These are phyloP conservation scores for Salmo trutta DNA, from an alignment of 2,797 vertebrate species.

Conservation along the genomic window DNA sequence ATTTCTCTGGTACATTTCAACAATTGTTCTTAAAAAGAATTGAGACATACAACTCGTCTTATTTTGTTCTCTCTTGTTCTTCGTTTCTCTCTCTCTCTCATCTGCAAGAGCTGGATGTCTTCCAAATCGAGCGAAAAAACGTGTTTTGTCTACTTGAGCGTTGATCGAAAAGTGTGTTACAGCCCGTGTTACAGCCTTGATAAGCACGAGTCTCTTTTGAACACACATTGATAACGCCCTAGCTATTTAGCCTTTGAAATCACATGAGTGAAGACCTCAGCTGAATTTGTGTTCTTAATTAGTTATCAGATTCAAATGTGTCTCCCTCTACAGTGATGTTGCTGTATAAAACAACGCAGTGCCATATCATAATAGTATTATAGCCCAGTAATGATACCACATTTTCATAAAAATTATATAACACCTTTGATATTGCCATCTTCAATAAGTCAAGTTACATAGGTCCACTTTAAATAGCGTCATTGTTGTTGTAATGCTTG, in stretches of 20 bases:
- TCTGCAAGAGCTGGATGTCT: conserved; percentile 43
- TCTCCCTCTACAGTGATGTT: background rate
- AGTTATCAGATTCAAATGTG: background rate
- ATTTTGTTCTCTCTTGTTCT: conserved; percentile 25
- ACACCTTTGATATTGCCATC: conserved; percentile 1
- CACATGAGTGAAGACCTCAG: conserved; percentile 36
- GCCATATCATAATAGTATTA: too few relatives aligned
- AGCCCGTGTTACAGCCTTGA: conserved; percentile 37
- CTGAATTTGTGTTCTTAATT: conserved; percentile 30
- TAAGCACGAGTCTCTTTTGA: conserved; percentile 22
- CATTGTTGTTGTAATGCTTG: background rate
- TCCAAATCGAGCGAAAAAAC: conserved; percentile 51
- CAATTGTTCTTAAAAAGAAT: conserved; percentile 35
- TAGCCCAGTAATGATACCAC: background rate
- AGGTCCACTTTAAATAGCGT: background rate
- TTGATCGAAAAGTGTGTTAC: conserved; percentile 50
- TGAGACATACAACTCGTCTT: conserved; percentile 29
- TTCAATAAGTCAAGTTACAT: background rate
- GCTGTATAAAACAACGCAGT: background rate
- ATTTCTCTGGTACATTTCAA: conserved; percentile 31
- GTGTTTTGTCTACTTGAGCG: conserved; percentile 50
- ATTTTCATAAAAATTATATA: background rate
- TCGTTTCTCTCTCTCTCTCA: conserved; percentile 45
- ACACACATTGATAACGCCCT: conserved; percentile 35
- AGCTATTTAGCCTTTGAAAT: conserved; percentile 42